Conservation (phyloP, 2,888 invertebrate species). For the Philereme vetulata region DNA sequence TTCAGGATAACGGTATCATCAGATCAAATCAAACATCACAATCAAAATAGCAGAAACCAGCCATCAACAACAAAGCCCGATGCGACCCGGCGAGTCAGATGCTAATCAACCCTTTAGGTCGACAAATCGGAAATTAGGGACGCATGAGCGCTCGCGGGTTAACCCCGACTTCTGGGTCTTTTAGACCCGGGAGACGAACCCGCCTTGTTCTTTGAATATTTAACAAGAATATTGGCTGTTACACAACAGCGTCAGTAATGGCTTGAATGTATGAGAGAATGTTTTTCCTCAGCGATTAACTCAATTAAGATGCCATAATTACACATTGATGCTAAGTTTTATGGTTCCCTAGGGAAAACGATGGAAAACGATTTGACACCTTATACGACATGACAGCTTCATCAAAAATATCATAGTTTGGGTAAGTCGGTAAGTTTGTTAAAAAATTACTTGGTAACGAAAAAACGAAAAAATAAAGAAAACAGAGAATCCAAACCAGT, state of each 20-base stretch:
- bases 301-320: not conserved
- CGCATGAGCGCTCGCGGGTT: constrained; percentile 80
- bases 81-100: constrained; percentile 78
- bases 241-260: constrained; percentile 2
- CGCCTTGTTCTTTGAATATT: constrained; percentile 81
- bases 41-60: constrained; percentile 50
- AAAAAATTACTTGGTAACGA: no score
- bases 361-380: no score
- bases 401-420: no score
- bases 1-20: no score
- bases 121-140: constrained; percentile 83
- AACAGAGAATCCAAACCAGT: no score
- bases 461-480: no score
- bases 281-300: not conserved
- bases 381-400: no score
- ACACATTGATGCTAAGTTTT: not conserved
- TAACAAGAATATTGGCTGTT: constrained; percentile 52
- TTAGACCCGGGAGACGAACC: constrained; percentile 67
- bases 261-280: not conserved
- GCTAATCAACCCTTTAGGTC: constrained; percentile 81
- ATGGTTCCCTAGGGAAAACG: no score
- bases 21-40: no score
- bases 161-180: constrained; percentile 64
- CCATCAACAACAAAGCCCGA: constrained; percentile 68
- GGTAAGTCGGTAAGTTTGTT: no score